Base-by-base conservation (phyloP, 2,888 invertebrate genomes). In the Leptinotarsa juncta region DNA sequence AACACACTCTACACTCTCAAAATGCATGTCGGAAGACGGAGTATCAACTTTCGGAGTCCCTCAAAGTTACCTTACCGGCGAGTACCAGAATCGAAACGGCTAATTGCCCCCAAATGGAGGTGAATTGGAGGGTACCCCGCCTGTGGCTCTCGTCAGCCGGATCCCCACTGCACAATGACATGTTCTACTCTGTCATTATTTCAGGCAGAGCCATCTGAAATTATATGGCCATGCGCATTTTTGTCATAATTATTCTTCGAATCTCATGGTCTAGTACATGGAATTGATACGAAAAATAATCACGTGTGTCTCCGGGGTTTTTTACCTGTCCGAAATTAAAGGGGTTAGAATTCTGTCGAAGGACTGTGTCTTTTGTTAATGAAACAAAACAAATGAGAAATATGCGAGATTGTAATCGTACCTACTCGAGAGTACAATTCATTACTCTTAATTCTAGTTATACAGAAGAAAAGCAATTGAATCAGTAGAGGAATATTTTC, bases 241-340 rank as follows among this genome's bases (percentile, higher is more conserved):
- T 86, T 85, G 85, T 84, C 84, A 85, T 85, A 85, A 86, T 86
- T 85, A 85, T 85, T 86, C 84, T 86, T 84, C 83, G 85, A 84
- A 85, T 85, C 84, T 83, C 82, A 83, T 84, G 80, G 85, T 83
- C 81, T 80, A 83, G 81, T 62, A 55, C 53, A 55, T 32, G 50
- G 68, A 51, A 83, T 68, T 68, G 55, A 68, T 68, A 68, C 26
- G 26, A 67, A 32, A 68, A 20, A 32, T 53, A 53, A 53, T 62
- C 32, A 62, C 62, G 32, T 55, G 42, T 42, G 68, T 68, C 55
- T 68, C 53, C 16, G 68, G 53, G 55, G 12, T 32, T 68, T 68
- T 55, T 53, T 68, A 68, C 68, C 68, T 68, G 68, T 62, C 62
- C 42, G 42, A 62, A 62, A 62, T 62, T 62, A 12, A 32, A 62